These are phyloP conservation scores for Melanotaenia maccullochi DNA, from an alignment of 2,797 vertebrate genomes.

Conservation along the genomic window DNA sequence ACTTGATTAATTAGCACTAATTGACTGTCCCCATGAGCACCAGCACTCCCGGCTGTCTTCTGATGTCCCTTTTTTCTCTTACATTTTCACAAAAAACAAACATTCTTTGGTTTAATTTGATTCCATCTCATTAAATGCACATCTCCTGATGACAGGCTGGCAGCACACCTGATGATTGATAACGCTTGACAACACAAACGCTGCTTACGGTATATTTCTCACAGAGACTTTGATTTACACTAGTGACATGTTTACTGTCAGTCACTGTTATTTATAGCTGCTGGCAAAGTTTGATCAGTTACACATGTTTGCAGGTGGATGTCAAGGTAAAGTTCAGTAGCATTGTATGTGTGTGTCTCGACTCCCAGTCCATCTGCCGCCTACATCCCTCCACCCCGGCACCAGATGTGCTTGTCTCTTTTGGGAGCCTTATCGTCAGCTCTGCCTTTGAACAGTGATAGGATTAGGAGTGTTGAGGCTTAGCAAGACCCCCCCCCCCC, in stretches of 20 bases:
- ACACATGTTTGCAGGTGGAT: constrained; percentile 38
- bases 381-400: constrained; percentile 19
- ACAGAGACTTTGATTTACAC: constrained; percentile 32
- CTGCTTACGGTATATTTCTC: constrained; percentile 22
- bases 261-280: constrained; percentile 46
- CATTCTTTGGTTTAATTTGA: not conserved
- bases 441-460: constrained; percentile 75
- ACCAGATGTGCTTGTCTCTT: constrained; percentile 66
- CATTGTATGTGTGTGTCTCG: not conserved
- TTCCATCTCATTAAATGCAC: constrained; percentile 14
- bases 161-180: constrained; percentile 25
- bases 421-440: constrained; percentile 67
- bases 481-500: constrained; percentile 51
- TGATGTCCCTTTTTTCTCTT: not conserved
- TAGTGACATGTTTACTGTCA: constrained; percentile 44
- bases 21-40: not conserved
- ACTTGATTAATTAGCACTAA: not conserved
- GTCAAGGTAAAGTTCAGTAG: constrained; percentile 8
- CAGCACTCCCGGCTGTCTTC: not conserved
- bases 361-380: constrained; percentile 59
- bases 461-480: constrained; percentile 73
- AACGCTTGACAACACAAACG: not conserved
- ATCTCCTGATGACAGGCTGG: constrained; percentile 16
- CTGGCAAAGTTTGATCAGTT: constrained; percentile 26
- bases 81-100: not conserved